Base-by-base conservation (phyloP, 1,140 invertebrate genomes). In the Tigriopus japonicus region DNA sequence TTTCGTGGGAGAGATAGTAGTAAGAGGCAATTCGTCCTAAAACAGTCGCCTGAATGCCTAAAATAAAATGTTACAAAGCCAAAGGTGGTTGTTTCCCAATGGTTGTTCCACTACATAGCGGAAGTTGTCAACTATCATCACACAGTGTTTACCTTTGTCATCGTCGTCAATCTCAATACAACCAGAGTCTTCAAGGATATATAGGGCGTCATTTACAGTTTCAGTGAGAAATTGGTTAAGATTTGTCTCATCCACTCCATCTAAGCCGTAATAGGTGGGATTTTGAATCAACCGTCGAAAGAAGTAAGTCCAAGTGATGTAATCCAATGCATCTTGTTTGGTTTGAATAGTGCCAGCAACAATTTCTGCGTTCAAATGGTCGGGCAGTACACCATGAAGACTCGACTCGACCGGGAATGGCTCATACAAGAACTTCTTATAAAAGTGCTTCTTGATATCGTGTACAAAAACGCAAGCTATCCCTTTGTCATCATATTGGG, bases 341-440 rank as follows among this genome's bases (percentile, higher is more conserved):
- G 80, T 85, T 64, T 81, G 79, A 28, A 99, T 87, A 0, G 92
- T 97, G 63, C 87, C 90, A n/a, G 90, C 85, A 13, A 80, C 80
- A 52, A 98, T 86, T 77, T 99, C 96, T 1, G 96, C 96, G 74
- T 98, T 98, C 52, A 98, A 77, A 72, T 99, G 96, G 73, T 99
- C 95, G 0, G 93, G 80, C 13, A 98, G 71, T 0, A 96, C 93
- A 59, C 81, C 78, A 7, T 97, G 71, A 14, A 98, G 72, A 71
- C 84, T 93, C 0, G 93, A 98, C 71, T 99, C 96, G 0, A 99
- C 94, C 0, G 96, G 96, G 72, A 99, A 99, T 0, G 96, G 96
- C 71, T 98, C 92, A 70, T 98, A 98, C 0, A 99, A 72, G 71
- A 99, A 99, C 70, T 95, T 95, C 69, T 96, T 96, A 73, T 99